Base-by-base conservation (phyloP, 2,797 vertebrate species). In the Rhinichthys osculus region DNA sequence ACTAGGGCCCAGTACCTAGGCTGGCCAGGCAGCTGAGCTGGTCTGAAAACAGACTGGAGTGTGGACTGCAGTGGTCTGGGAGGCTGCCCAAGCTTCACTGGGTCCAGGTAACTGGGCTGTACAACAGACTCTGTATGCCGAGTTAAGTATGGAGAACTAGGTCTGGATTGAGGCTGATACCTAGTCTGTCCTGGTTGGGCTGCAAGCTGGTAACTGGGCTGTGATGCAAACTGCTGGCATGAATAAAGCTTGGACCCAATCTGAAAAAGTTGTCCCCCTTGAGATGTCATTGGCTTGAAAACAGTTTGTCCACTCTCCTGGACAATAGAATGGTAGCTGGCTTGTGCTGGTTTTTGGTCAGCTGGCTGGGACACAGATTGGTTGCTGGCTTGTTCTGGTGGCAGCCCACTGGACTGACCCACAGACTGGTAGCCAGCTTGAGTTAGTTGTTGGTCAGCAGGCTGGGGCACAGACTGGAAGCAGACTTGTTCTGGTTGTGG, bases 161-260 rank as follows among this genome's bases (percentile, higher is more conserved):
- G 23, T n/a, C 14, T 54, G 7, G 33, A 80, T 50, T 4, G 66
- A 62, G 27, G 11, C 7, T 19, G 83, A 84, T 35, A 21, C 1
- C n/a, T 27, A 10, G 8, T 7, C 42, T 4, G 82, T n/a, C 8
- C 27, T 47, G 27, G 10, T 17, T 33, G 30, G 30, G 40, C 30
- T 19, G 14, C 19, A 71, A 47, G 27, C 38, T 69, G 27, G 52
- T 85, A 47, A 35, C 10, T 62, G 10, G 38, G 35, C 47, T 23
- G 44, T 0, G 33, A 23, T 16, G 2, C 33, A 72, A 40, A 42
- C 33, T 82, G 33, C 14, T 40, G 19, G 17, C 80, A 82, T 11
- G 23, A 42, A 72, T 52, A 71, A 59, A 70, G 35, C 52, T 72
- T 72, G 3, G 47, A 59, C 7, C n/a, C 67, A 82, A 59, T 71